Conservation (phyloP, 2,888 invertebrate species). For the Pristionchus maxplancki region DNA sequence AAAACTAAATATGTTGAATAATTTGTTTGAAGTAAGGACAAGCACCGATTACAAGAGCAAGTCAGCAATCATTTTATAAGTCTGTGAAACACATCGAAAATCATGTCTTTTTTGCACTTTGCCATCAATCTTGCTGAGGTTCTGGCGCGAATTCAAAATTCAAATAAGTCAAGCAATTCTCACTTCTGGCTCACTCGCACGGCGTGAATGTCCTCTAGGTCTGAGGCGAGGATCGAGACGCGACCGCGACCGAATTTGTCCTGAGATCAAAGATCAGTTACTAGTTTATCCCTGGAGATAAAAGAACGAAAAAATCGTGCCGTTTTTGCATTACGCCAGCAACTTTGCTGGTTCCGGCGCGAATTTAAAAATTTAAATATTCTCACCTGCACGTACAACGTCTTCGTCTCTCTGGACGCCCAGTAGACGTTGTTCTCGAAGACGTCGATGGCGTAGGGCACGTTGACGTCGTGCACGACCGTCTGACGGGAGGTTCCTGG, state of each 20-base stretch:
- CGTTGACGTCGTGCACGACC: conserved; percentile 66
- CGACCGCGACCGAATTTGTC: conserved; percentile 98
- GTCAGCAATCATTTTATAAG: no score
- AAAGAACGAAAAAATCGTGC: background rate
- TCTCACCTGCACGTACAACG: conserved; percentile 85
- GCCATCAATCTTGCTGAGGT: background rate
- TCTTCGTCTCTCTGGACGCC: conserved; percentile 92
- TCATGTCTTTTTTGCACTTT: background rate
- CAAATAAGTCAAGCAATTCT: conserved; percentile 19
- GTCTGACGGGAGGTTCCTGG: conserved; percentile 65
- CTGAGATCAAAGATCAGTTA: conserved; percentile 51
- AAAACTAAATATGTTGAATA: no score
- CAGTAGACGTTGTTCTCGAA: conserved; percentile 94
- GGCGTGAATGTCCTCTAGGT: conserved; percentile 89
- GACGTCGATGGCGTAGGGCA: conserved; percentile 85
- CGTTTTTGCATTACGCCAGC: background rate
- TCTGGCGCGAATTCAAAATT: background rate
- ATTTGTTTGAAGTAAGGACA: no score
- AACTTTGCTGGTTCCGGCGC: background rate
- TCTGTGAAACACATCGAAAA: background rate
- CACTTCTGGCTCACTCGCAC: conserved; percentile 82
- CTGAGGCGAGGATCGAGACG: conserved; percentile 87
- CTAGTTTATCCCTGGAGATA: no score
- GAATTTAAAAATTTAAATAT: background rate
- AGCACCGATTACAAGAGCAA: no score